Evolutionary conservation across 2,888 invertebrate genomes (phyloP).

Genomic region (Ypsolopha sequella): DNA sequence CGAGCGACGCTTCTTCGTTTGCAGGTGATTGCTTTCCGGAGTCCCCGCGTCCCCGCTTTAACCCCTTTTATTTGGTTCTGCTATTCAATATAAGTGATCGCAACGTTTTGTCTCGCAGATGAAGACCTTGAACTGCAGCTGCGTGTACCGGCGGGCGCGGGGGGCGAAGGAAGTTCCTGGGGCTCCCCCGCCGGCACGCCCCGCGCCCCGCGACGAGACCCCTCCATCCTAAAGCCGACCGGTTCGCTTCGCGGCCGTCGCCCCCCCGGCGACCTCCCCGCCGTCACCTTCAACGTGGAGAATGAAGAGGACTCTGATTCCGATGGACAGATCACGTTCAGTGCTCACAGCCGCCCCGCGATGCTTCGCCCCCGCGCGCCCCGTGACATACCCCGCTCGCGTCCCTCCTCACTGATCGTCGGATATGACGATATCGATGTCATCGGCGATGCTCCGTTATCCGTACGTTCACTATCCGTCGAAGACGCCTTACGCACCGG

Average conservation of each 20-base stretch:
- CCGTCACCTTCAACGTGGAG: conserved; percentile 63
- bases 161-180: conserved; percentile 21
- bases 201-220: conserved; percentile 34
- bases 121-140: conserved; percentile 46
- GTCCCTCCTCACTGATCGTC: conserved; percentile 7
- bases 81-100: not conserved
- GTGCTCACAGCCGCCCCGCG: conserved; percentile 16
- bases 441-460: conserved; percentile 18
- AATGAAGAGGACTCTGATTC: conserved; percentile 51
- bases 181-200: conserved; percentile 28
- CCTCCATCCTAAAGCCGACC: conserved; percentile 16
- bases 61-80: no score
- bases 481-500: conserved; percentile 42
- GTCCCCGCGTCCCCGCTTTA: not conserved
- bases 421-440: conserved; percentile 14
- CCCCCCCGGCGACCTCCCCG: conserved; percentile 33
- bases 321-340: conserved; percentile 59
- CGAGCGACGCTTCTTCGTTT: not conserved
- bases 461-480: conserved; percentile 44
- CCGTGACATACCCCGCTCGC: conserved; percentile 14
- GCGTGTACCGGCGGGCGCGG: conserved; percentile 20
- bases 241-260: conserved; percentile 30
- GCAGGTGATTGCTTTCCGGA: not conserved
- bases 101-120: conserved; percentile 19
- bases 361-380: conserved; percentile 13